Evolutionary conservation across 2,797 vertebrate species (phyloP), one percentile per base, ranked within the genome.

Genomic region (Lithobates sylvaticus): DNA sequence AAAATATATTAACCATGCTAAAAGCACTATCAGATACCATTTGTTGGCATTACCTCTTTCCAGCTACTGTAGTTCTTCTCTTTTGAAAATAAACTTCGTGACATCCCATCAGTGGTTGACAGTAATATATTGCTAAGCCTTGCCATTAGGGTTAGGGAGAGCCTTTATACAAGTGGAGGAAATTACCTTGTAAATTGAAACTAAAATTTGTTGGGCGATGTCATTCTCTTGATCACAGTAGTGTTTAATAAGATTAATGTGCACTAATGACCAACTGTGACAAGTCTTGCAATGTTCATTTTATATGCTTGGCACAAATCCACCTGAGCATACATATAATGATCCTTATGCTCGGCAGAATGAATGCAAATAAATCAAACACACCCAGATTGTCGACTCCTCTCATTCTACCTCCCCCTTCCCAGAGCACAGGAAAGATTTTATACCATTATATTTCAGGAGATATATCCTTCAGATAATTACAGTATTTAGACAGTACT

Each of bases 171-270:
- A 81, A 85, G 78, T 70, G 47, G 15, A 77, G 54, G 23, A 83
- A 82, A 86, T 86, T 82, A 78, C 80, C 74, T 83, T 72, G 80
- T 32, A 82, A 87, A 87, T 87, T 79, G 86, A 84, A 87, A 87
- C 70, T 80, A 79, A 87, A 80, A 87, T 87, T 87, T 87, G 81
- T 83, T 79, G 70, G 76, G 70, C 44, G 26, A 74, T 87, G 76
- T 58, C 58, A 80, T 80, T 80, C 81, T 69, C 73, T 83, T 84
- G 81, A 87, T 83, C 81, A 87, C 81, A 80, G 64, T 58, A 61
- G 64, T 84, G 71, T 83, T 84, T 84, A 84, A 84, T 79, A 87
- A 87, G 86, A 87, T 84, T 68, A 87, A 87, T 87, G 86, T 44
- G 77, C 65, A 78, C 71, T 87, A 84, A 87, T 87, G 86, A 87